Evolutionary conservation across 2,888 invertebrate genomes (phyloP), one percentile per base, ranked within the genome.

Genomic region (Drosophila robusta): DNA sequence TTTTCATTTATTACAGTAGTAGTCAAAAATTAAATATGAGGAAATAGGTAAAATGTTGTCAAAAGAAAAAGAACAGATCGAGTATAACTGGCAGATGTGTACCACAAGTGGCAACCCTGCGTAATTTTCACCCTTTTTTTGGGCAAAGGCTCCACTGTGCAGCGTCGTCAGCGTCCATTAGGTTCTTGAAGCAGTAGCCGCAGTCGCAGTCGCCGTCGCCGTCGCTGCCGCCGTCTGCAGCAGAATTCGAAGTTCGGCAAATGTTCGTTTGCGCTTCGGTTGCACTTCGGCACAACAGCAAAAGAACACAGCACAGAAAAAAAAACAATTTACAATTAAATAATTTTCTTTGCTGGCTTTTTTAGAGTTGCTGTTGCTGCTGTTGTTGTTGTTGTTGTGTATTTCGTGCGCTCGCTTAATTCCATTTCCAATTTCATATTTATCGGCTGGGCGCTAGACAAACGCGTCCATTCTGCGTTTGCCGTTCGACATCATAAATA

Each of bases 391-490:
- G 38, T 42, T 63, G 36, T 22, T 60, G 41, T 65, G 14, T 51
- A 34, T 55, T 50, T 42, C 67, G 69, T 71, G 63, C 79, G 64
- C 68, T 55, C 44, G 39, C 52, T 39, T 64, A 77, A 70, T 34
- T 76, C 64, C 70, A 87, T 61, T 85, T 87, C 62, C 57, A 67
- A 78, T 80, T 82, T 85, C 78, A 80, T 87, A 89, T 90, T 91
- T 90, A 89, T 90, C 87, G 82, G 76, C 60, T 61, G 69, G 72
- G 66, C 73, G 75, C 80, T 87, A 81, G 80, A 80, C 78, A 80
- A 89, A 75, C 78, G 81, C 74, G 79, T 81, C 81, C 87, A 90
- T 90, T 90, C 90, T 75, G 87, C 78, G 78, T 70, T 79, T 75
- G 75, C 75, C 78, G 80, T 77, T 80, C 89, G 79, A 56, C 56